Conservation (phyloP, 2,888 invertebrate genomes). For the Stictocephala bisonia region DNA sequence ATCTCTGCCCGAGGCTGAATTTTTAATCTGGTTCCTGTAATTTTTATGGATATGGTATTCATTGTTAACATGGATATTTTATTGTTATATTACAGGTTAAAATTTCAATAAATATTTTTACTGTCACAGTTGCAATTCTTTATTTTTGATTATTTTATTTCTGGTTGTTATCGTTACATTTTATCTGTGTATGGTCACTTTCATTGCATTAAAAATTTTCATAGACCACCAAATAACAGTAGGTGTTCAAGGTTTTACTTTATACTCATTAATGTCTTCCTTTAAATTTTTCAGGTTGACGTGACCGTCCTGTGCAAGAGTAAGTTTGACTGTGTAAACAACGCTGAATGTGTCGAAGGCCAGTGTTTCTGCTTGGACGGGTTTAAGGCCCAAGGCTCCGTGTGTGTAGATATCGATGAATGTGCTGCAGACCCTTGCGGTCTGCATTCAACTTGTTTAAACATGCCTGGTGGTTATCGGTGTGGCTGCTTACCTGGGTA, state of each 20-base stretch:
- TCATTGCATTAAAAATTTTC: no score
- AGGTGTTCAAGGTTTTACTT: background rate
- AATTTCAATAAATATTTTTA: no score
- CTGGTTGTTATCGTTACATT: no score
- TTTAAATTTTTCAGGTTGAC: slow-evolving; percentile 76
- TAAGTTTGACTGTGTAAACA: slow-evolving; percentile 92
- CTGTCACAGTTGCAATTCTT: no score
- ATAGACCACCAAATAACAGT: no score
- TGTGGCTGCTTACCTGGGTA: slow-evolving; percentile 87
- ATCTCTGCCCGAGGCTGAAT: no score
- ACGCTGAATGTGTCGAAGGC: slow-evolving; percentile 88
- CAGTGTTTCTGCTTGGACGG: slow-evolving; percentile 92
- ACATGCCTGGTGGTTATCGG: slow-evolving; percentile 81
- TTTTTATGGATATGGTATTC: no score
- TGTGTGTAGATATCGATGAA: slow-evolving; percentile 86
- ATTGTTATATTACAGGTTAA: no score
- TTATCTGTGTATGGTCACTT: no score
- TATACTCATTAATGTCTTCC: slow-evolving; percentile 40
- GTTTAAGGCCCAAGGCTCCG: slow-evolving; percentile 81
- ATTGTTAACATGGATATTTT: no score
- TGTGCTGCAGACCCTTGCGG: slow-evolving; percentile 80
- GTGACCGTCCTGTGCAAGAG: slow-evolving; percentile 86
- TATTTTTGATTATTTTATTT: no score
- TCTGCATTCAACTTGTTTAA: slow-evolving; percentile 79
- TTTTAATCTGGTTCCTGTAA: no score